Conservation (phyloP, 2,888 invertebrate species). For the Ormia ochracea region DNA sequence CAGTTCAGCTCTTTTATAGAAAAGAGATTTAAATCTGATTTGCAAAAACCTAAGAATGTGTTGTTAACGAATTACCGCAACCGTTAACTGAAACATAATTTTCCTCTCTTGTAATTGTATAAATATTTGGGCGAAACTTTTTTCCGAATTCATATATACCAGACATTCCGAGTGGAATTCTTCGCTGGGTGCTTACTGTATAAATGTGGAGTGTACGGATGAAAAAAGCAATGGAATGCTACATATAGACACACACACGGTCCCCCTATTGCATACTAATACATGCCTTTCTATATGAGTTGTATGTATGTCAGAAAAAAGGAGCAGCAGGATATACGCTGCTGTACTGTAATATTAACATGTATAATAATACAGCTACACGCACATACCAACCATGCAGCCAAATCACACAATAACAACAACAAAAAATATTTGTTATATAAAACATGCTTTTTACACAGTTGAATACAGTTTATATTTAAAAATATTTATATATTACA, state of each 20-base stretch:
- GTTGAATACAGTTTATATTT: not conserved
- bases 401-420: constrained; percentile 17
- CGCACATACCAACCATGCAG: constrained; percentile 6
- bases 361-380: constrained; percentile 38
- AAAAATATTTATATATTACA: too few species aligned
- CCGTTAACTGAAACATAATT: too few species aligned
- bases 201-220: not conserved
- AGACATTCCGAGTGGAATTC: not conserved
- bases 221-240: constrained; percentile 23
- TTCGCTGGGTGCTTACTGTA: not conserved
- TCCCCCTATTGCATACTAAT: not conserved
- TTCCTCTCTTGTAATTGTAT: too few species aligned
- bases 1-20: too few species aligned
- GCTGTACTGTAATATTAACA: constrained; percentile 57
- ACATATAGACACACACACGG: not conserved
- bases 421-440: constrained; percentile 29
- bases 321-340: constrained; percentile 59
- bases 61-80: too few species aligned
- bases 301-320: constrained; percentile 24
- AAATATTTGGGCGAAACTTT: too few species aligned
- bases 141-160: too few species aligned
- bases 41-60: too few species aligned
- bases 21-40: too few species aligned
- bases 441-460: not conserved
- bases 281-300: not conserved